A percentile compares a stretch with the other conserved stretches of the same genome.
Conservation (phyloP, 2,113 vertebrate genomes). For the Dermatemys mawii region DNA sequence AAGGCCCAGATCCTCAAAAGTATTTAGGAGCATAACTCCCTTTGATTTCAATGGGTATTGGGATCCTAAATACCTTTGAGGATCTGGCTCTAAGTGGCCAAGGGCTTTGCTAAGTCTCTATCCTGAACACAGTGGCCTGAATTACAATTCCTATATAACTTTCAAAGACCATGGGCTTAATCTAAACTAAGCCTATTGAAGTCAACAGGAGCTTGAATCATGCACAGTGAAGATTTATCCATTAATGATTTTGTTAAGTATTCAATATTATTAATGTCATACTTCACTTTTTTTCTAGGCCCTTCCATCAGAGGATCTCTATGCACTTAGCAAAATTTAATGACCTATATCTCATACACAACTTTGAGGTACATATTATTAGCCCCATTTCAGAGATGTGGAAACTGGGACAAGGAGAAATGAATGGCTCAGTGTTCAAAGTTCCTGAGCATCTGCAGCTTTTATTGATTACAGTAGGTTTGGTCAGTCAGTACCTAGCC, state of each 20-base stretch:
- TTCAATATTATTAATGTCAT: background rate
- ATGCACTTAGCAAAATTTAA: background rate
- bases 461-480: background rate
- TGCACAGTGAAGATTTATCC: background rate
- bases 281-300: background rate
- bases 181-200: background rate
- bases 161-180: background rate
- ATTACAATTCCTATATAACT: background rate
- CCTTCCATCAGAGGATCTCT: background rate
- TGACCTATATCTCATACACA: background rate
- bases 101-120: conserved; percentile 16
- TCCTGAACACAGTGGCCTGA: background rate
- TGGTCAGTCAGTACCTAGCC: background rate
- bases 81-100: background rate
- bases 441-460: background rate
- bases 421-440: background rate
- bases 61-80: background rate
- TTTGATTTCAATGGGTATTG: background rate
- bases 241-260: background rate
- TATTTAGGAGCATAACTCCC: background rate
- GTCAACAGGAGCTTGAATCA: background rate
- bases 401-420: background rate
- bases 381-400: background rate
- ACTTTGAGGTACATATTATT: background rate
- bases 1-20: background rate